Evolutionary conservation across 2,888 invertebrate genomes (phyloP).

Genomic region (Lithophane leautieri): DNA sequence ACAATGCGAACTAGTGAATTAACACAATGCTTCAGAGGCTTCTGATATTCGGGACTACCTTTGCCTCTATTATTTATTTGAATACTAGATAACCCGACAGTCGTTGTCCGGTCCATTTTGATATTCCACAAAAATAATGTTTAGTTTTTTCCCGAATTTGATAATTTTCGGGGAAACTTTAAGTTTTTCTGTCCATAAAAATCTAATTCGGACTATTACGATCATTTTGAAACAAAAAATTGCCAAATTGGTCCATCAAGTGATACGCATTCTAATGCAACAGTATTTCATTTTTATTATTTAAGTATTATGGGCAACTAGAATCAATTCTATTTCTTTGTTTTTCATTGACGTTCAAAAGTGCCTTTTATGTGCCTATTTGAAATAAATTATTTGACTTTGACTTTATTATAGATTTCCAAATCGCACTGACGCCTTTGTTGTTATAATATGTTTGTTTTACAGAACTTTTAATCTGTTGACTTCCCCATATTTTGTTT

Average conservation of each 20-base stretch:
- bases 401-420: neutral
- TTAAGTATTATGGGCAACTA: no score
- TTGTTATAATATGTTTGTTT: no score
- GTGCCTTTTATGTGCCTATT: no score
- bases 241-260: no score
- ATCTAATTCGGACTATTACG: neutral
- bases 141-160: neutral
- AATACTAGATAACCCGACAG: neutral
- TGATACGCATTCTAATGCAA: no score
- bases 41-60: neutral
- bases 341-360: no score
- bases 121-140: neutral
- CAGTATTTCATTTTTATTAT: neutral
- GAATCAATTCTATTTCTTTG: no score
- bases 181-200: no score
- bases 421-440: neutral
- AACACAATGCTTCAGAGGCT: neutral
- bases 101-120: neutral
- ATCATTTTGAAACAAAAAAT: no score
- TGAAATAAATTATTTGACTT: no score
- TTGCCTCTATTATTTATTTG: neutral
- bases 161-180: no score
- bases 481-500: constrained; percentile 32
- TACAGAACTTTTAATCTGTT: constrained; percentile 6
- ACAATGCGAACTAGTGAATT: neutral